These are phyloP conservation scores for Eledone cirrhosa DNA, from an alignment of 2,888 invertebrate species.

Conservation along the genomic window DNA sequence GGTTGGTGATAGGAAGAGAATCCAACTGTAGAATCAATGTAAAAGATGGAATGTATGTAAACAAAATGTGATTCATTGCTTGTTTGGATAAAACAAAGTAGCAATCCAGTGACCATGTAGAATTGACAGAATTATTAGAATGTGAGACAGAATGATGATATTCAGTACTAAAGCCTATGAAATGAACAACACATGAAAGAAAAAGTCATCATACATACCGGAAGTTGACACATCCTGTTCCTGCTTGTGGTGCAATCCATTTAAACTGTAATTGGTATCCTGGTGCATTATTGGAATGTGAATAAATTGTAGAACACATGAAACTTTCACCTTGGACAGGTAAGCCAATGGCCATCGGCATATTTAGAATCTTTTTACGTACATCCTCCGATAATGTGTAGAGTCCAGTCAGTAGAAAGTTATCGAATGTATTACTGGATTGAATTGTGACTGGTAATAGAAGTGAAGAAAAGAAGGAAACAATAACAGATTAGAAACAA, in stretches of 20 bases:
- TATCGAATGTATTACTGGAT: slow-evolving; percentile 64
- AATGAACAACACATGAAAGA: too few species aligned
- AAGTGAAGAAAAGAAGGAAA: background rate
- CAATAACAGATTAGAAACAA: background rate
- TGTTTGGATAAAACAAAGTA: too few species aligned
- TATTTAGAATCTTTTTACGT: slow-evolving; percentile 33
- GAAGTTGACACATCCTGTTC: slow-evolving; percentile 66
- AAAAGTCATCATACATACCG: slow-evolving; percentile 52
- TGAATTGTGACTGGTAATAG: slow-evolving; percentile 55
- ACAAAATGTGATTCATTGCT: too few species aligned
- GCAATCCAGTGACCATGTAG: too few species aligned
- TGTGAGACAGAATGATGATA: too few species aligned
- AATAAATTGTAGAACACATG: slow-evolving; percentile 64
- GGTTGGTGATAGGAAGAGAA: too few species aligned
- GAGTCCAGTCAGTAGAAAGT: slow-evolving; percentile 64
- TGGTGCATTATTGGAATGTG: slow-evolving; percentile 56
- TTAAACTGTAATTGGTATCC: slow-evolving; percentile 58
- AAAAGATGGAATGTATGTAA: too few species aligned
- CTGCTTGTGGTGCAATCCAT: slow-evolving; percentile 65
- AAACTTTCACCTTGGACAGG: slow-evolving; percentile 53
- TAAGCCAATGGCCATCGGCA: slow-evolving; percentile 35
- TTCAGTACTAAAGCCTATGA: too few species aligned
- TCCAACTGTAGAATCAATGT: too few species aligned
- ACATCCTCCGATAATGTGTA: slow-evolving; percentile 57
- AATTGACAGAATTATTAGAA: too few species aligned